Conservation (phyloP, 2,113 vertebrate species). For the Myotis davidii region DNA sequence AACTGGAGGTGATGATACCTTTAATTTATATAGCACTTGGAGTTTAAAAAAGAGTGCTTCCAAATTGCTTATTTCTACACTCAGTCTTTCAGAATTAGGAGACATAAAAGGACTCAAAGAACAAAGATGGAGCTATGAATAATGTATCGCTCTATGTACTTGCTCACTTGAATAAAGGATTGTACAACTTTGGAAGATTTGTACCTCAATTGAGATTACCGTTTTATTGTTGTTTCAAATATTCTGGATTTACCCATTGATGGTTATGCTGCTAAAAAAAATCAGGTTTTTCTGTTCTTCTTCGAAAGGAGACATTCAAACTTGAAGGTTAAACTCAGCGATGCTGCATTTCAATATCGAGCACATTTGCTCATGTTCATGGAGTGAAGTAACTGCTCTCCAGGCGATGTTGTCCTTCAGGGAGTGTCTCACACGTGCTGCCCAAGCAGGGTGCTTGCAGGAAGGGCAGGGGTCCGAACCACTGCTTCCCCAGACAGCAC, state of each 20-base stretch:
- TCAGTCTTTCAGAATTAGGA: background rate
- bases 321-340: background rate
- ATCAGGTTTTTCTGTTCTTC: background rate
- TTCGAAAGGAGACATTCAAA: background rate
- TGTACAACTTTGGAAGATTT: background rate
- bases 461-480: background rate
- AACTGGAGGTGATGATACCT: background rate
- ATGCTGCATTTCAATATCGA: background rate
- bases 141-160: background rate
- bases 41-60: background rate
- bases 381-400: background rate
- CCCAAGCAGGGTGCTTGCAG: background rate
- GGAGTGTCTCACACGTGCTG: background rate
- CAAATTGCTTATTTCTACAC: constrained; percentile 12
- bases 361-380: background rate
- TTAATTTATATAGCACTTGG: background rate
- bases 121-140: background rate
- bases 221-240: constrained; percentile 12
- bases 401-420: background rate
- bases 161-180: background rate
- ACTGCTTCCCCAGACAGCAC: background rate
- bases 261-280: background rate
- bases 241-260: background rate
- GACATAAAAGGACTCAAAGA: background rate
- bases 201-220: background rate